phyloP scores from a whole-genome alignment of 2,113 vertebrate genomes.

The Dipodomys stephensi region DNA sequence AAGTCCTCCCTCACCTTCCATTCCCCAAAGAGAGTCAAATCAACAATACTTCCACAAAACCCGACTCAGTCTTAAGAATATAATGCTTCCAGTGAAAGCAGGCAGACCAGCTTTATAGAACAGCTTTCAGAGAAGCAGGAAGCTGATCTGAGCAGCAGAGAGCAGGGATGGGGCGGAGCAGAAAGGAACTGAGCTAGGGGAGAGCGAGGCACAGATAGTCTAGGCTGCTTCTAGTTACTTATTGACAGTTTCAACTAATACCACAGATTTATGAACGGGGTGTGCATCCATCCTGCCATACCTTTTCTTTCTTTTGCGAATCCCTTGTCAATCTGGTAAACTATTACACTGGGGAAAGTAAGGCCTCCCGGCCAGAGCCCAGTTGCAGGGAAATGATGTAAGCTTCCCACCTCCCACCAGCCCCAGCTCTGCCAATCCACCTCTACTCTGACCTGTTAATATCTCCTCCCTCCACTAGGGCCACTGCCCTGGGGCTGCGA shows the following conservation, averaged over 20 bases:
- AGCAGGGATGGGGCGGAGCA: constrained; percentile 86
- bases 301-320: constrained; percentile 64
- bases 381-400: constrained; percentile 83
- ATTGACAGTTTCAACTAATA: constrained; percentile 71
- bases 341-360: constrained; percentile 63
- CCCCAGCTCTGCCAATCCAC: constrained; percentile 80
- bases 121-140: constrained; percentile 86
- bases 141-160: constrained; percentile 86
- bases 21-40: constrained; percentile 62
- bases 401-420: constrained; percentile 82
- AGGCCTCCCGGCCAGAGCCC: constrained; percentile 76
- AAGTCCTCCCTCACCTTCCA: neutral
- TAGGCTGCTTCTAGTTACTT: constrained; percentile 70
- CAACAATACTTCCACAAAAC: constrained; percentile 60
- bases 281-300: constrained; percentile 39
- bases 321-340: constrained; percentile 69
- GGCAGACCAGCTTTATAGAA: constrained; percentile 72
- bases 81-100: constrained; percentile 81
- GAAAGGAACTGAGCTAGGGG: constrained; percentile 77
- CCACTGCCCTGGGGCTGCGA: constrained; percentile 16
- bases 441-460: constrained; percentile 75
- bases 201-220: constrained; percentile 73
- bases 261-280: constrained; percentile 60
- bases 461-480: constrained; percentile 59
- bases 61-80: constrained; percentile 77